phyloP scores from a whole-genome alignment of 2,113 vertebrate species.

The Cynoglossus semilaevis region DNA sequence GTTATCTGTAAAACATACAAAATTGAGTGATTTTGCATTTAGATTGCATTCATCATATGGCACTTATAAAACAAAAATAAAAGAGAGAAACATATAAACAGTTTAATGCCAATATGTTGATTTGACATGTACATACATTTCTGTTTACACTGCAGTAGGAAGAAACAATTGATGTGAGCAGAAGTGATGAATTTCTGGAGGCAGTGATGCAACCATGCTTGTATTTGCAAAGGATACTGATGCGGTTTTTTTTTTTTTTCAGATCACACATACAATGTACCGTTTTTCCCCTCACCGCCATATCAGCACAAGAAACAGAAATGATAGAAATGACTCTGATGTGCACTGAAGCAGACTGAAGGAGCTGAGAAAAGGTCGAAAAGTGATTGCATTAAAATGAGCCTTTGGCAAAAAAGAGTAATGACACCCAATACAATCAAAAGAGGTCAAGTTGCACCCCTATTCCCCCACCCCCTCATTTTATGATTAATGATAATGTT shows the following conservation, averaged over 20 bases:
- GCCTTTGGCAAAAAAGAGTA: slow-evolving; percentile 24
- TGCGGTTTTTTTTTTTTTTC: neutral
- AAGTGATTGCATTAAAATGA: slow-evolving; percentile 38
- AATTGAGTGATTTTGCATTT: slow-evolving; percentile 15
- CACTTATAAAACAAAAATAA: slow-evolving; percentile 19
- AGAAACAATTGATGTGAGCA: neutral
- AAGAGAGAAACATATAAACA: neutral
- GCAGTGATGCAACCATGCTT: neutral
- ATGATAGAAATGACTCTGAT: slow-evolving; percentile 20
- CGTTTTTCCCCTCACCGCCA: neutral
- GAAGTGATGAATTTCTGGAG: slow-evolving; percentile 4
- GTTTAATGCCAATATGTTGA: neutral
- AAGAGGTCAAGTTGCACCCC: slow-evolving; percentile 3
- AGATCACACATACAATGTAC: neutral
- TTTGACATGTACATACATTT: slow-evolving; percentile 23
- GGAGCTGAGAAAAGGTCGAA: slow-evolving; percentile 44
- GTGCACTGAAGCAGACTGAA: slow-evolving; percentile 35
- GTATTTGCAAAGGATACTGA: slow-evolving; percentile 3
- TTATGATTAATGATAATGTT: neutral
- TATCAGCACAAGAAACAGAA: slow-evolving; percentile 11
- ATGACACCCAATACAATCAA: neutral
- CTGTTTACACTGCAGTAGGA: slow-evolving; percentile 5
- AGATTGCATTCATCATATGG: slow-evolving; percentile 17
- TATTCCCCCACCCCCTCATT: neutral
- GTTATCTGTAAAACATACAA: neutral